These are phyloP conservation scores for Danio tinwini DNA, from an alignment of 2,797 vertebrate genomes.

Conservation along the genomic window DNA sequence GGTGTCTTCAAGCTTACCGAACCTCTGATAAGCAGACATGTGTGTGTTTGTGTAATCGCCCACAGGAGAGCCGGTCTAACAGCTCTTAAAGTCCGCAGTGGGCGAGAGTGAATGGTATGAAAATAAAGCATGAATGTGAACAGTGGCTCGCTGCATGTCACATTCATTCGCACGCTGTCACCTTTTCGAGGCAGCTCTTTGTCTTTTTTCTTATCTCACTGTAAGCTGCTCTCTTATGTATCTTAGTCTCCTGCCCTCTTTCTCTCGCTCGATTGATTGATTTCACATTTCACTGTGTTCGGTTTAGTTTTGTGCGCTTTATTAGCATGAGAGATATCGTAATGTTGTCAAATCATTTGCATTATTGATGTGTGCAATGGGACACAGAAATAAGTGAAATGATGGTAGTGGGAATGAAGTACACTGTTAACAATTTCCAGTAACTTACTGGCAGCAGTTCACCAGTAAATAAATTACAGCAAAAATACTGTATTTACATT, in stretches of 20 bases:
- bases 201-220: slow-evolving; percentile 42
- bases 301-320: background rate
- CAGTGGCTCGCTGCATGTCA: slow-evolving; percentile 34
- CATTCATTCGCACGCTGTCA: slow-evolving; percentile 26
- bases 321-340: background rate
- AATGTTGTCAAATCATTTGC: background rate
- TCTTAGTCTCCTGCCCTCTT: background rate
- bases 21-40: slow-evolving; percentile 58
- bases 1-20: slow-evolving; percentile 46
- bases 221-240: background rate
- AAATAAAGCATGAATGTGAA: slow-evolving; percentile 51
- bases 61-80: slow-evolving; percentile 49
- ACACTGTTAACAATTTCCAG: too few relatives aligned
- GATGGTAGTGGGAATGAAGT: background rate
- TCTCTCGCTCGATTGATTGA: background rate
- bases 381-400: background rate
- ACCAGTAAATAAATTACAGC: too few relatives aligned
- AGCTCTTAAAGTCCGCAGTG: slow-evolving; percentile 55
- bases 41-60: slow-evolving; percentile 58
- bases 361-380: background rate
- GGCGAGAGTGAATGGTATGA: slow-evolving; percentile 53
- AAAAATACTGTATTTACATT: too few relatives aligned
- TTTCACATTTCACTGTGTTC: background rate
- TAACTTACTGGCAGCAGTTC: too few relatives aligned
- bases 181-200: slow-evolving; percentile 32